Conservation (phyloP, 2,113 vertebrate species). For the Saguinus midas region DNA sequence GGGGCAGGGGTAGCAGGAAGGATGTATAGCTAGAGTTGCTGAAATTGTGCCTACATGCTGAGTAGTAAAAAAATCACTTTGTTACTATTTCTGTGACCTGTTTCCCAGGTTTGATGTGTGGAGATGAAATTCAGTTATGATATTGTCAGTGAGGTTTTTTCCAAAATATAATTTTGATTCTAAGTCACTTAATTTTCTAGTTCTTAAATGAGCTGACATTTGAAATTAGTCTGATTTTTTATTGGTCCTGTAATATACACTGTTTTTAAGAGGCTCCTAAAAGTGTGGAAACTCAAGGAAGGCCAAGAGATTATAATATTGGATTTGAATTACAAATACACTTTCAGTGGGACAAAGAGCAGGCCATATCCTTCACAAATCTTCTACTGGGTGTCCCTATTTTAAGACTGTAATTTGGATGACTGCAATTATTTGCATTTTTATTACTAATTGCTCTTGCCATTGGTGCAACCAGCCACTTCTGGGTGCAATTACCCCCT, state of each 20-base stretch:
- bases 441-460: constrained; percentile 60
- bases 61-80: background rate
- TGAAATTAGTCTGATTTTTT: background rate
- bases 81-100: background rate
- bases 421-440: constrained; percentile 65
- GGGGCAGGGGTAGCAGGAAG: background rate
- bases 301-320: background rate
- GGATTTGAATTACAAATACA: constrained; percentile 9
- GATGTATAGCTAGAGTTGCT: background rate
- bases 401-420: constrained; percentile 30
- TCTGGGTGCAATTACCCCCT: constrained; percentile 67
- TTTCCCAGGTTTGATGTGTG: background rate
- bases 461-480: constrained; percentile 57
- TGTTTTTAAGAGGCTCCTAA: background rate
- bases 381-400: background rate
- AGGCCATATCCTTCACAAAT: background rate
- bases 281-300: background rate
- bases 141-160: background rate
- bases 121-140: background rate
- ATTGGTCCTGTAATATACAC: background rate
- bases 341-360: background rate
- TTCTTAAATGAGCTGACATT: background rate
- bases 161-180: background rate
- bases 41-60: background rate
- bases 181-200: background rate